Base-by-base conservation (phyloP, 2,113 vertebrate species). In the Pterophyllum scalare region DNA sequence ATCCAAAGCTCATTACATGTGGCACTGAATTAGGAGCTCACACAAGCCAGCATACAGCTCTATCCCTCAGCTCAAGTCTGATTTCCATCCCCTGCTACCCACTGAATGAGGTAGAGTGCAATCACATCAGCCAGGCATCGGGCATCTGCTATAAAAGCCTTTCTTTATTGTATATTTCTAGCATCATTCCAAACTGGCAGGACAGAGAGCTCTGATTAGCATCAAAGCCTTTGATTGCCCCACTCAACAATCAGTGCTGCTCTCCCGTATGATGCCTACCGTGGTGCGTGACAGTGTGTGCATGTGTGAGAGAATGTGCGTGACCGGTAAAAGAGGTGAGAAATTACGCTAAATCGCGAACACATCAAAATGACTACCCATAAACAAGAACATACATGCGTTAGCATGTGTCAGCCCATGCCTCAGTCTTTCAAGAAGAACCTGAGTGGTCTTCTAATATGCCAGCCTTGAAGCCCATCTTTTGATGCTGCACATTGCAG, bases 201-300 rank as follows among this genome's bases (percentile, higher is more conserved):
- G 84, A 91, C 88, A 85, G 86, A 92, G 85, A 89, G 83, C 83
- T 84, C 91, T 94, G 94, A 95, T 95, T 93, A 94, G 91, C 91
- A 93, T 93, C 92, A 93, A 93, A 92, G 94, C 83, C 83, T 94
- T 90, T 94, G 93, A 95, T 94, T 94, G 94, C 90, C 88, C 87
- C 92, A 94, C 95, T 95, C 89, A 76, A 95, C 93, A 95, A 95
- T 95, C 94, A 94, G 89, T 13, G 77, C 67, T 67, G 64, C 85
- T 78, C 90, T 91, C 77, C 67, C 80, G 80, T 77, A 61, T 58
- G 86, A 84, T 75, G 90, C 83, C 60, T 82, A 85, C 78, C 79
- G 67, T 58, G 87, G 89, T 77, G 83, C 79, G 56, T 31, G 43
- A 83, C 40, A 3, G 17, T 54, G 58, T 64, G 60, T 19, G 77